Evolutionary conservation across 2,888 invertebrate genomes (phyloP), one percentile per base, ranked within the genome.

Genomic region (Heteromurus nitidus): DNA sequence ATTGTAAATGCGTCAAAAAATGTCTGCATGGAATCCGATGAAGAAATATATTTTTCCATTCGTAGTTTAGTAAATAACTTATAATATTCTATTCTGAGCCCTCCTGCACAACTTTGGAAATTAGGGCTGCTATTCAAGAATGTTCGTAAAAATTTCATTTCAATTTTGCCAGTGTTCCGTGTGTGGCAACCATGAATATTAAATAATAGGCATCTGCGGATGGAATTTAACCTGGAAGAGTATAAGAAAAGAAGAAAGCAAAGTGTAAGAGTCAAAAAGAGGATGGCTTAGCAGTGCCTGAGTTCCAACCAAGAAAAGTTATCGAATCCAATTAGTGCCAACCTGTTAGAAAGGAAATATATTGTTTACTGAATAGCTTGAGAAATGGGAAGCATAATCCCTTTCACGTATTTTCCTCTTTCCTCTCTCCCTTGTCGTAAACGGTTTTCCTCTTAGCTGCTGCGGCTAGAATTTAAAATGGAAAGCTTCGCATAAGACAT

Each of bases 271-370:
- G 31, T 31, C 47, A 5, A 16, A 47, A 47, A 3, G 7, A 47
- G 58, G 36, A 36, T 36, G 36, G 36, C 13, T 36, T 13, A 9
- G 7, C 5, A 36, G 13, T 13, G 36, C 36, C 36, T 13, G 47
- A n/a, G 47, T 47, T 16, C n/a, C n/a, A 36, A 30, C 60, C 30
- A 26, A 55, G 36, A n/a, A n/a, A 60, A 67, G 42, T 67, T 75
- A 75, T 76, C 76, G 68, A 68, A 76, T 76, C 76, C 76, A 76
- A 76, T 76, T 76, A 76, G 62, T 76, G 50, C 50, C 60, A 50
- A 28, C 36, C 68, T 76, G 68, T 69, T 76, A 76, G 47, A 20
- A 76, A 31, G 68, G 68, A 60, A 76, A 68, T 76, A 75, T 75
- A 69, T 76, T 62, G 62, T 60, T 60, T 26, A 13, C 53, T 76